phyloP scores from a whole-genome alignment of 2,113 vertebrate genomes.

The Dasyornis broadbenti region DNA sequence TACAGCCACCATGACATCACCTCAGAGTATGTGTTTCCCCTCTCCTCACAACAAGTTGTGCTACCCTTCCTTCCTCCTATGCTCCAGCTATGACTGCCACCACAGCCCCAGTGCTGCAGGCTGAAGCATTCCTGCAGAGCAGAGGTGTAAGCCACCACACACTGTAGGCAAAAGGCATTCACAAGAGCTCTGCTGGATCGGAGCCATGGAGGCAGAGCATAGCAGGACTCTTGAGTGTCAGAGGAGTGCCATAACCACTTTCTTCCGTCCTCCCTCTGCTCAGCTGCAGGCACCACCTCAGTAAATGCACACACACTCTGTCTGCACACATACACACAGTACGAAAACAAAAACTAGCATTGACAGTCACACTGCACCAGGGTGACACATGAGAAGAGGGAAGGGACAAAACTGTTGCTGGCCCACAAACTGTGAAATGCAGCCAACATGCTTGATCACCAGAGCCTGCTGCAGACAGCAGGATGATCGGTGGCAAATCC shows the following conservation, averaged over 20 bases:
- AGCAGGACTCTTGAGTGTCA: not conserved
- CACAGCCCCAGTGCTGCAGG: not conserved
- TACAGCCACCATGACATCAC: not conserved
- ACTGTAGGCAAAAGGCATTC: not conserved
- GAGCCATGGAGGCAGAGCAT: not conserved
- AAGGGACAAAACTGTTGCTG: not conserved
- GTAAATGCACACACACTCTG: accelerated
- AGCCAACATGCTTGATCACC: not conserved
- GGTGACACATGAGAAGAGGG: not conserved
- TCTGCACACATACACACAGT: not conserved
- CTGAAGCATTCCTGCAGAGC: not conserved
- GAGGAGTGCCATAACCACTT: not conserved
- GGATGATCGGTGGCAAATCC: not conserved
- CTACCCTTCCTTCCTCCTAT: not conserved
- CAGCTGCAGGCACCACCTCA: not conserved
- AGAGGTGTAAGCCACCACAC: not conserved
- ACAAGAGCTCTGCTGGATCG: not conserved
- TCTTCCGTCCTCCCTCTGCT: not conserved
- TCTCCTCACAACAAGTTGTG: not conserved
- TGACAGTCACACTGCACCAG: not conserved
- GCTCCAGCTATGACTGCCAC: not conserved
- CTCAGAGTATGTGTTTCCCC: too few species aligned
- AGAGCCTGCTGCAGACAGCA: not conserved
- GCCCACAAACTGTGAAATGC: not conserved
- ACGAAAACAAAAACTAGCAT: not conserved